Conservation (phyloP, 2,797 vertebrate species). For the Dermochelys coriacea region DNA sequence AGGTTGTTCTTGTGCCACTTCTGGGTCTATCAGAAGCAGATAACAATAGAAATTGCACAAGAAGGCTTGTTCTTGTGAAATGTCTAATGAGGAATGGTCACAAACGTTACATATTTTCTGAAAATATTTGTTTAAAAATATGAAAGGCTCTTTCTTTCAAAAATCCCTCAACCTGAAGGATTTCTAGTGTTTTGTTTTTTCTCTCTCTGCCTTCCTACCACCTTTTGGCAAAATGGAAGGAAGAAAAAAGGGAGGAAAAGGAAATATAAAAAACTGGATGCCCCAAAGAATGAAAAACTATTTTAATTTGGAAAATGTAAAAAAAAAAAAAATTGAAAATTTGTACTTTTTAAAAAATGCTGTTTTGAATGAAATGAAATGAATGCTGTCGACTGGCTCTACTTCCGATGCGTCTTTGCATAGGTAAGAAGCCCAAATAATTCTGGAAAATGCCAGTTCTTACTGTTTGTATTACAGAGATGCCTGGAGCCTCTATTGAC, state of each 20-base stretch:
- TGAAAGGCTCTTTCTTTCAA: no score
- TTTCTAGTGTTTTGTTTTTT: not conserved
- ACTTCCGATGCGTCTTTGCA: no score
- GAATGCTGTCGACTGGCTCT: no score
- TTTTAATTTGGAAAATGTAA: not conserved
- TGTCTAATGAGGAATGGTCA: not conserved
- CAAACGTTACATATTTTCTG: not conserved
- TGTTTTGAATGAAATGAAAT: no score
- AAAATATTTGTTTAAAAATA: not conserved
- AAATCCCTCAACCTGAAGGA: not conserved
- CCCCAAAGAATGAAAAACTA: not conserved
- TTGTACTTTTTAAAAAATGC: not conserved
- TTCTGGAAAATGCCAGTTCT: no score
- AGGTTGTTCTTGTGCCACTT: rapidly evolving
- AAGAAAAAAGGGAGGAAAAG: not conserved
- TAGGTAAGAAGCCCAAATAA: no score
- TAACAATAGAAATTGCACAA: not conserved
- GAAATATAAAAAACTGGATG: not conserved
- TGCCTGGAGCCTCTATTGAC: no score
- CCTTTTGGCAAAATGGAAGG: not conserved
- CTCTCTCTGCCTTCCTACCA: rapidly evolving
- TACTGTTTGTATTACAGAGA: no score
- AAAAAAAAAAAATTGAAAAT: not conserved
- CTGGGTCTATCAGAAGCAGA: not conserved
- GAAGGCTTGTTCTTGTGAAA: not conserved